Conservation (phyloP, 2,888 invertebrate genomes). For the Chrysotoxum bicinctum region DNA sequence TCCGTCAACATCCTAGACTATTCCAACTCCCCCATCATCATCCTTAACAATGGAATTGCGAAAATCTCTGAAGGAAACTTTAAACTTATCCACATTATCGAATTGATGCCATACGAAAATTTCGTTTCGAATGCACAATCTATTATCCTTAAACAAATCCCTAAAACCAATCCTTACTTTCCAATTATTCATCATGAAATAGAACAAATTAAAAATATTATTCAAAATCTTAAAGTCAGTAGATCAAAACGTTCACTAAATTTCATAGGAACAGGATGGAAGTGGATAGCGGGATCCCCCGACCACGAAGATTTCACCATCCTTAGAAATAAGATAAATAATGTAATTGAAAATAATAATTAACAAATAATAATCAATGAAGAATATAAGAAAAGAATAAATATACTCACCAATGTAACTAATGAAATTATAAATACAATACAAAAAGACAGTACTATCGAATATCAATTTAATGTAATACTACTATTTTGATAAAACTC, state of each 20-base stretch:
- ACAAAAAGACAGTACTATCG: too few species aligned
- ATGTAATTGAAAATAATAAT: not conserved
- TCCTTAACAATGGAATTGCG: not conserved
- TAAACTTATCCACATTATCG: not conserved
- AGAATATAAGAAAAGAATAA: too few species aligned
- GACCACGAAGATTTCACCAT: not conserved
- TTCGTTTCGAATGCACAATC: not conserved
- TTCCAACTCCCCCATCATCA: not conserved
- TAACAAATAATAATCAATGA: not conserved
- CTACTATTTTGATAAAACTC: too few species aligned
- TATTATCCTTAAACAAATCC: not conserved
- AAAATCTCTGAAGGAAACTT: not conserved
- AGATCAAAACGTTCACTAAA: not conserved
- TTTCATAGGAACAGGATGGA: slow-evolving; percentile 14
- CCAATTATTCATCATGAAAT: not conserved
- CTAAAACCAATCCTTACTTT: not conserved
- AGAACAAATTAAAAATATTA: not conserved
- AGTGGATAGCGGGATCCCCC: not conserved
- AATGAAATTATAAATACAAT: too few species aligned
- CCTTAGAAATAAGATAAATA: not conserved
- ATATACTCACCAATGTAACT: too few species aligned
- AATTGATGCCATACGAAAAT: not conserved
- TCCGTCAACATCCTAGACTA: not conserved
- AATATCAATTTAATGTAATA: too few species aligned
- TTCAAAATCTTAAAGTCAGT: not conserved